phyloP scores from a whole-genome alignment of 2,888 invertebrate species.

The Clunio marinus region DNA sequence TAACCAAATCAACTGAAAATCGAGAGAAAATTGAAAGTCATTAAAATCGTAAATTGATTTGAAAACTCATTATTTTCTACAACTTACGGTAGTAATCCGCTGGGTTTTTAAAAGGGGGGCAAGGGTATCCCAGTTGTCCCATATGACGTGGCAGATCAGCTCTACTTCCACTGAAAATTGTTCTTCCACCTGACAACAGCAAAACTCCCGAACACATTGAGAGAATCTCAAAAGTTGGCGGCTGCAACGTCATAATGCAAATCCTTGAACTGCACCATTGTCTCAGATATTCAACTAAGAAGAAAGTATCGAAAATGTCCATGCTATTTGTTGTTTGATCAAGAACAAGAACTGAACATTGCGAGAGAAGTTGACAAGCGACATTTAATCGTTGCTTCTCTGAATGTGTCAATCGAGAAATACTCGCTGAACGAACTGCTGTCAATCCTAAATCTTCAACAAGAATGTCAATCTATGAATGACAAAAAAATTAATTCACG shows the following conservation, averaged over 20 bases:
- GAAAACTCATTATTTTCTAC: not conserved
- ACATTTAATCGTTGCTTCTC: slow-evolving; percentile 83
- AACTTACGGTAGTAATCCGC: slow-evolving; percentile 90
- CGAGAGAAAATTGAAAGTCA: slow-evolving; percentile 5
- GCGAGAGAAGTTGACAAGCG: slow-evolving; percentile 81
- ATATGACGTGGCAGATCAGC: slow-evolving; percentile 91
- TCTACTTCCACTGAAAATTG: slow-evolving; percentile 86
- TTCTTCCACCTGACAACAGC: slow-evolving; percentile 81
- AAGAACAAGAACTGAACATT: slow-evolving; percentile 78
- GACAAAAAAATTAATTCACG: slow-evolving; percentile 19
- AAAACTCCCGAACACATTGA: slow-evolving; percentile 74
- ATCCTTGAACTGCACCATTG: slow-evolving; percentile 76
- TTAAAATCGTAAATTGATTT: not conserved
- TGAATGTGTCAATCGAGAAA: slow-evolving; percentile 79
- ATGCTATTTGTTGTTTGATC: slow-evolving; percentile 85
- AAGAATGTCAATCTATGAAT: slow-evolving; percentile 70
- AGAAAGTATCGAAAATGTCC: slow-evolving; percentile 76
- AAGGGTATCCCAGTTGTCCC: slow-evolving; percentile 79
- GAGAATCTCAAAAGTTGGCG: slow-evolving; percentile 92
- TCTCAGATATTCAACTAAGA: slow-evolving; percentile 86
- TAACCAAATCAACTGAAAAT: slow-evolving; percentile 82
- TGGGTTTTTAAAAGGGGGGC: slow-evolving; percentile 93
- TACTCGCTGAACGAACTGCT: slow-evolving; percentile 81
- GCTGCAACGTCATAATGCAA: slow-evolving; percentile 86
- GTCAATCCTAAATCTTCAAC: slow-evolving; percentile 89